phyloP scores from a whole-genome alignment of 2,113 vertebrate species.

The Anhinga rufa region DNA sequence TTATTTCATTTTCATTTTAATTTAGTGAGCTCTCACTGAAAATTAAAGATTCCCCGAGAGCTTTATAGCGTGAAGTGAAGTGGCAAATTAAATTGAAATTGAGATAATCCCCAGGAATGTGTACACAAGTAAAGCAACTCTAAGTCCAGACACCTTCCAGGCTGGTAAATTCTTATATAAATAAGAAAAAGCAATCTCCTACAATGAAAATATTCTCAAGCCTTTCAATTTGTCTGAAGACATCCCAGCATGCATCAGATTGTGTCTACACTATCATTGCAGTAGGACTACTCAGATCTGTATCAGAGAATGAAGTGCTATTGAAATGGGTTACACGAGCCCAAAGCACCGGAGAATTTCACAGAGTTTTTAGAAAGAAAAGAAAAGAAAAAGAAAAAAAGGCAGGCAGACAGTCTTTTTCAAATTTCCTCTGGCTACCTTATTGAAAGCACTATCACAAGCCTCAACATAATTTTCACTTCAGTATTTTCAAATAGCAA shows the following conservation, averaged over 20 bases:
- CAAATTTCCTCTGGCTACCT: neutral
- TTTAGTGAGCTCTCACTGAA: slow-evolving; percentile 6
- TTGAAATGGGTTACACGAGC: neutral
- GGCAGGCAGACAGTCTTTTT: neutral
- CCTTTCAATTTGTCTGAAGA: neutral
- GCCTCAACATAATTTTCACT: neutral
- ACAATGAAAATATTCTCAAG: neutral
- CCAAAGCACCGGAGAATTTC: neutral
- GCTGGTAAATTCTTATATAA: neutral
- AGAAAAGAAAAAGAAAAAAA: neutral
- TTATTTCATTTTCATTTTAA: slow-evolving; percentile 46
- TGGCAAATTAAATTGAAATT: slow-evolving; percentile 47
- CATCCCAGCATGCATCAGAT: neutral
- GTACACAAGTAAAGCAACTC: neutral
- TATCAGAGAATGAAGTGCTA: neutral
- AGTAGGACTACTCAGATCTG: neutral
- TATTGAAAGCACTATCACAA: neutral
- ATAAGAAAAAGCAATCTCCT: slow-evolving; percentile 14
- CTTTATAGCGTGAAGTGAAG: slow-evolving; percentile 24
- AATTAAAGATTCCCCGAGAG: slow-evolving; percentile 13
- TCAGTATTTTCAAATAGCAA: neutral
- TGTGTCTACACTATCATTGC: neutral
- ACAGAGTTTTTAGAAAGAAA: neutral
- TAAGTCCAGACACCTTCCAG: neutral
- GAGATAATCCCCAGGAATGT: slow-evolving; percentile 37